phyloP scores from a whole-genome alignment of 1,140 invertebrate genomes.

The Ericerus pela region DNA sequence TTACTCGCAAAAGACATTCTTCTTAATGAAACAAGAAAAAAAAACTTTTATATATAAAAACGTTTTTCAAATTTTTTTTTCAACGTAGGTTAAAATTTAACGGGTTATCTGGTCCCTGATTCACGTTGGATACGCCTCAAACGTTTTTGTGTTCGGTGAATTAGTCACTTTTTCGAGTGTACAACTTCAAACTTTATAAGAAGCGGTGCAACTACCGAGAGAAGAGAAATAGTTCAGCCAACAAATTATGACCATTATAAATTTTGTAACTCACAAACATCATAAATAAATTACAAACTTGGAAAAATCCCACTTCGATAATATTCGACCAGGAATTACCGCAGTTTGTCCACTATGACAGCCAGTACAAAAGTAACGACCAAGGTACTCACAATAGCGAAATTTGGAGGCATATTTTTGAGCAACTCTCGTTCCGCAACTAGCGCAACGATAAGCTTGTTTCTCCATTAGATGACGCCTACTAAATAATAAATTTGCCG shows the following conservation, averaged over 20 bases:
- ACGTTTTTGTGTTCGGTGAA: no score
- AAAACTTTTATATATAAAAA: no score
- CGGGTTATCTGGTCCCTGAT: no score
- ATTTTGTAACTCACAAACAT: no score
- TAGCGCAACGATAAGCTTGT: slow-evolving; percentile 70
- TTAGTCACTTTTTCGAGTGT: not conserved
- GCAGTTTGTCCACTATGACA: slow-evolving; percentile 65
- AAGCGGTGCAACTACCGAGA: not conserved
- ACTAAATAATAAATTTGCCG: no score
- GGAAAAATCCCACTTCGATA: slow-evolving; percentile 58
- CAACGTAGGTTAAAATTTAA: no score
- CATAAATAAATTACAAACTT: no score
- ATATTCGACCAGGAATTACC: slow-evolving; percentile 59
- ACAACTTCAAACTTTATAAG: not conserved
- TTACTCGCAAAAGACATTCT: no score
- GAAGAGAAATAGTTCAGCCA: not conserved
- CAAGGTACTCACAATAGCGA: slow-evolving; percentile 72
- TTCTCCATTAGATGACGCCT: slow-evolving; percentile 46
- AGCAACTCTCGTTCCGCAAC: slow-evolving; percentile 68
- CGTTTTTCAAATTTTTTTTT: no score
- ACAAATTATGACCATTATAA: no score
- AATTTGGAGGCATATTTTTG: slow-evolving; percentile 51
- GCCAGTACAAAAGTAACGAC: slow-evolving; percentile 75
- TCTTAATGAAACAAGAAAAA: no score
- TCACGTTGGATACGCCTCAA: no score